Conservation (phyloP, 1,140 invertebrate species). For the Linepithema humile region DNA sequence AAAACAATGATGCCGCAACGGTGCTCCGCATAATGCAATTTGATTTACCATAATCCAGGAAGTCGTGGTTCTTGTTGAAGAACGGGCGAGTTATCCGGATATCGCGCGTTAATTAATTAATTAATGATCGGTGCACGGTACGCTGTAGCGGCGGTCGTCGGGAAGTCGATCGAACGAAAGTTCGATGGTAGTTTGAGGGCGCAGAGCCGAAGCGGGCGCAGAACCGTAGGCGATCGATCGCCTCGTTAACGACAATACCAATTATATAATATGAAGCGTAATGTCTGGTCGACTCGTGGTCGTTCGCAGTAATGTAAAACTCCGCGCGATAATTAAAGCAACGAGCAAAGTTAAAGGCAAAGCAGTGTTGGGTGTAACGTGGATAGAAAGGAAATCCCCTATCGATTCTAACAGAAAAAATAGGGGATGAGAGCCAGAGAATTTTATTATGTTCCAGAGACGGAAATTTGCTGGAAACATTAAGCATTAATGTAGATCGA, state of each 20-base stretch:
- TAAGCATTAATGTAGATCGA: slow-evolving; percentile 7
- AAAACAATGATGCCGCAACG: neutral
- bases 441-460: slow-evolving; percentile 31
- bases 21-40: slow-evolving; percentile 27
- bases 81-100: neutral
- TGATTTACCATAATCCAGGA: slow-evolving; percentile 27
- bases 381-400: slow-evolving; percentile 15
- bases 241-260: slow-evolving; percentile 38
- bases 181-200: neutral
- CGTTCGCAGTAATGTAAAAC: slow-evolving; percentile 44
- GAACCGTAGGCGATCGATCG: slow-evolving; percentile 31
- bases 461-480: neutral
- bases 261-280: slow-evolving; percentile 41
- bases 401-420: slow-evolving; percentile 7
- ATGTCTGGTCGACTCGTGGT: slow-evolving; percentile 11
- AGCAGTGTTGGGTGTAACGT: neutral
- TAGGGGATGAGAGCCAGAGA: neutral
- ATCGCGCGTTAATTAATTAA: slow-evolving; percentile 52
- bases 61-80: slow-evolving; percentile 1
- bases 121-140: slow-evolving; percentile 33
- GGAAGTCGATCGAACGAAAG: slow-evolving; percentile 49
- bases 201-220: neutral
- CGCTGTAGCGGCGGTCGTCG: neutral
- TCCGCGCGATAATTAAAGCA: slow-evolving; percentile 41
- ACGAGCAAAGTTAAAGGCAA: slow-evolving; percentile 34